Evolutionary conservation across 2,888 invertebrate species (phyloP).

Genomic region (Serripes groenlandicus): DNA sequence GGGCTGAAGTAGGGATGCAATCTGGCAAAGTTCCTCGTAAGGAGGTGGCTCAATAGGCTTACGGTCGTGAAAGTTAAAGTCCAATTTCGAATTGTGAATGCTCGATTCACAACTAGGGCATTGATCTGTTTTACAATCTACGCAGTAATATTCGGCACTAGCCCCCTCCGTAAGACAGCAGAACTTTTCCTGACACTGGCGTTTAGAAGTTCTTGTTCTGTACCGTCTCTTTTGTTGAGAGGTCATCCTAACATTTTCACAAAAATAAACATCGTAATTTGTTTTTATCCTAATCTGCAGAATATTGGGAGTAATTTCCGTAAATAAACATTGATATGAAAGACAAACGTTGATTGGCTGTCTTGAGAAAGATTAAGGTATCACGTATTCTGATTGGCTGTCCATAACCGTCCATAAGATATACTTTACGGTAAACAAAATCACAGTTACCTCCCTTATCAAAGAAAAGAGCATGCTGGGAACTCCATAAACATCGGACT

Average conservation of each 20-base stretch:
- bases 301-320: slow-evolving; percentile 65
- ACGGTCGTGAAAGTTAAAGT: slow-evolving; percentile 83
- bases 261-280: slow-evolving; percentile 30
- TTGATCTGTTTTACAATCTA: slow-evolving; percentile 85
- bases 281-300: slow-evolving; percentile 32
- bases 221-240: slow-evolving; percentile 67
- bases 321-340: slow-evolving; percentile 56
- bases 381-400: slow-evolving; percentile 33
- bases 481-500: slow-evolving; percentile 30
- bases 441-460: slow-evolving; percentile 58
- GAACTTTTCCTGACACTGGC: slow-evolving; percentile 82
- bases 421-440: background rate
- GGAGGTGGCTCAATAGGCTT: slow-evolving; percentile 76
- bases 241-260: slow-evolving; percentile 70
- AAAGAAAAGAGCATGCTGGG: slow-evolving; percentile 63
- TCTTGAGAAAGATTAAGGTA: background rate
- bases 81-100: slow-evolving; percentile 82
- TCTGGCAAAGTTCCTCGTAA: slow-evolving; percentile 82
- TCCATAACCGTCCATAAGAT: background rate
- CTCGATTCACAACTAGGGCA: slow-evolving; percentile 84
- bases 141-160: slow-evolving; percentile 82
- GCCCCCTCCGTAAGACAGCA: slow-evolving; percentile 80
- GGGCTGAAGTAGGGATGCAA: slow-evolving; percentile 48
- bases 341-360: slow-evolving; percentile 30
- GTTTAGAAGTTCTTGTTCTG: slow-evolving; percentile 80